Conservation (phyloP, 2,888 invertebrate species). For the Pristionchus fissidentatus region DNA sequence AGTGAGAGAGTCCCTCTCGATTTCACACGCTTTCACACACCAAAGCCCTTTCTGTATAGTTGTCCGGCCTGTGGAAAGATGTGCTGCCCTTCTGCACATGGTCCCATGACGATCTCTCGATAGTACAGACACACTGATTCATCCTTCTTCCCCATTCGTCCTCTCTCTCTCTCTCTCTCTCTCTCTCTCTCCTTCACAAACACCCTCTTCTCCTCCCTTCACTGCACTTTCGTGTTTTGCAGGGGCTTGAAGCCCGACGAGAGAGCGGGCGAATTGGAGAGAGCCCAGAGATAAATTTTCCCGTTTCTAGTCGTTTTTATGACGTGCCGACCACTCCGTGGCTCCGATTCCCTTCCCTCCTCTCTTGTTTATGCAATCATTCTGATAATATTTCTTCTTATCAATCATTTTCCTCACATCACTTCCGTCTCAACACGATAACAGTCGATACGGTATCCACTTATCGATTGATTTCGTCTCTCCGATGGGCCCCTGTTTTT, state of each 20-base stretch:
- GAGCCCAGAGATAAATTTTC: too few relatives aligned
- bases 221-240: neutral
- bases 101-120: neutral
- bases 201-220: slow-evolving; percentile 7
- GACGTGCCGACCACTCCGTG: too few relatives aligned
- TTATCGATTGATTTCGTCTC: slow-evolving; percentile 15
- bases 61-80: neutral
- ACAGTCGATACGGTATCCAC: neutral
- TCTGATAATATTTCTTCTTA: slow-evolving; percentile 8
- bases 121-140: neutral
- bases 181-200: too few relatives aligned
- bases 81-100: neutral
- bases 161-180: neutral
- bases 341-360: neutral
- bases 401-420: slow-evolving; percentile 8
- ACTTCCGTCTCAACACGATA: neutral
- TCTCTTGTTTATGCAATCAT: neutral
- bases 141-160: neutral
- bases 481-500: neutral
- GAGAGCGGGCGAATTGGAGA: neutral
- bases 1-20: too few relatives aligned
- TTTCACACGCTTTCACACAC: too few relatives aligned
- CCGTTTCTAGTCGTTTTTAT: too few relatives aligned
- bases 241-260: neutral
- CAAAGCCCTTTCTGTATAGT: too few relatives aligned